Base-by-base conservation (phyloP, 30 jellyfish, hydroid and myxozoan species). In the Rhopilema esculentum region DNA sequence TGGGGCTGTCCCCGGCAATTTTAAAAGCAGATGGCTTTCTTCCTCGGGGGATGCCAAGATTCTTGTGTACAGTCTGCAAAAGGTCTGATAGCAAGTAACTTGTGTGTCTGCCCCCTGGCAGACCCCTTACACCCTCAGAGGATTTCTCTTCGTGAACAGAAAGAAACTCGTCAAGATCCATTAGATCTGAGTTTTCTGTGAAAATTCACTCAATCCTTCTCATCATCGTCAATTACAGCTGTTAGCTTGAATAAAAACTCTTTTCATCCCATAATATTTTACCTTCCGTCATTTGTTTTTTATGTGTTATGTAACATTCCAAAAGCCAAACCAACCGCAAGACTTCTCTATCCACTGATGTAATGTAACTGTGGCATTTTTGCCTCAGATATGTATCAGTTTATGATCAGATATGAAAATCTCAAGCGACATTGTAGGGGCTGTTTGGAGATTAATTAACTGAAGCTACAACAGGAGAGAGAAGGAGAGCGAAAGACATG, bases 1-100 rank as follows among this genome's bases (percentile, higher is more conserved):
- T 78, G 52, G 19, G 8, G 4, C 32, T 27, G 64, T 66, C 75
- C 50, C 33, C 71, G 24, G 88, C 78, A 4, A 78, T 75, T 30
- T 65, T 57, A 21, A 78, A 78, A 22, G 88, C 88, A 4, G 88
- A 78, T 26, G 88, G 88, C 20, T 78, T 77, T 22, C 69, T 62
- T 15, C 88, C 88, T 63, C 88, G 53, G 1, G 88, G 88, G 15
- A 84, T 30, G 22, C 92, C 92, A 30, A 84, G 86, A 64, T 84
- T 84, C 73, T 72, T 61, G 86, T 84, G 87, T 0, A 72, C 92
- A 31, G 83, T 84, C 64, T 84, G 78, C 0, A 84, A 73, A 49
- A 84, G 49, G 27, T 72, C 72, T 51, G 92, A 84, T 1, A 84
- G 65, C 57, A 84, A 49, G 49, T 84, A 86, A 40, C 92, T 78